A percentile compares a stretch with the other conserved stretches of the same genome.
Conservation (phyloP, 2,888 invertebrate genomes). For the Nineta flava region DNA sequence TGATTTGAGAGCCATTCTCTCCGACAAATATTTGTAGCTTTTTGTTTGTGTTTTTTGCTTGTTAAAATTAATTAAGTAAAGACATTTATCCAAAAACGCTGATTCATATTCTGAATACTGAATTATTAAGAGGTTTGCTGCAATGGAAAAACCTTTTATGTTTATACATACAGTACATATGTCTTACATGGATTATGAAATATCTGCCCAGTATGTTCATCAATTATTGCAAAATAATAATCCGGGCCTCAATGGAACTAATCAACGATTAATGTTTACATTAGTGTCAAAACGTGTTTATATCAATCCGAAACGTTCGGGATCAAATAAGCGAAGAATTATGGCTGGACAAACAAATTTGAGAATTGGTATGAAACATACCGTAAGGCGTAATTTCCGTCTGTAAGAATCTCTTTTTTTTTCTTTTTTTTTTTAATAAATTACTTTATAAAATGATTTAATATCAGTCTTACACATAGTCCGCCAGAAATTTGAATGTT, state of each 20-base stretch:
- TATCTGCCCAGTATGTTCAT: constrained; percentile 29
- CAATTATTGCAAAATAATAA: constrained; percentile 15
- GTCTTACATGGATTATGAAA: constrained; percentile 25
- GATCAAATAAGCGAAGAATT: background rate
- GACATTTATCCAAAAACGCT: no score
- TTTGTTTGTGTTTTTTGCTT: no score
- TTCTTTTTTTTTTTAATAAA: background rate
- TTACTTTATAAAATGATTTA: no score
- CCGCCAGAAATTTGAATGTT: no score
- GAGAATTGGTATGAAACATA: constrained; percentile 22
- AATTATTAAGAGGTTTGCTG: no score
- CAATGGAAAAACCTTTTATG: constrained; percentile 9
- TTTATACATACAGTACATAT: constrained; percentile 31
- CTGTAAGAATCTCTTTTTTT: background rate
- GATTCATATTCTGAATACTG: no score
- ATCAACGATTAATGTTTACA: constrained; percentile 5
- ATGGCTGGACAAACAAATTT: constrained; percentile 16
- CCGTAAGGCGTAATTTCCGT: constrained; percentile 16
- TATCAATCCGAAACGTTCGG: constrained; percentile 6
- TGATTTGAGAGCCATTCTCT: no score
- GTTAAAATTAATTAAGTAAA: no score
- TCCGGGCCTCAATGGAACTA: background rate
- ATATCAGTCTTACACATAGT: no score
- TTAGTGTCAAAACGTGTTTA: constrained; percentile 14
- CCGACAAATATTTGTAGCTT: no score